phyloP scores from a whole-genome alignment of 2,888 invertebrate genomes.

The Nycteola revayana region DNA sequence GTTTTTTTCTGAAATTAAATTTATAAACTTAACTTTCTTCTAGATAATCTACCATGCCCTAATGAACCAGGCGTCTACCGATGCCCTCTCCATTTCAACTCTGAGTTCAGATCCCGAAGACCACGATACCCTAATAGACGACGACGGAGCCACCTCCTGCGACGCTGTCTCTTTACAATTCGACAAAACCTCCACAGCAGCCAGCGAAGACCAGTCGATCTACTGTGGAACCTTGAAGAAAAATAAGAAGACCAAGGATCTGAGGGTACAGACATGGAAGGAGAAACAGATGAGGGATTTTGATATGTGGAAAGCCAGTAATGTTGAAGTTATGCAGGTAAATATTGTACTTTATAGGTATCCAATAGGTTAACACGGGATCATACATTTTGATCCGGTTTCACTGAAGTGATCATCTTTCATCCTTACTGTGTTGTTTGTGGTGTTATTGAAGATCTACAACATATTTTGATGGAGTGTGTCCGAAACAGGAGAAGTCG shows the following conservation, averaged over 20 bases:
- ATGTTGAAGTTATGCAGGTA: slow-evolving; percentile 69
- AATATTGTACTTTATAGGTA: too few relatives aligned
- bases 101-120: slow-evolving; percentile 44
- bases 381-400: too few relatives aligned
- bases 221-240: slow-evolving; percentile 64
- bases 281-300: slow-evolving; percentile 53
- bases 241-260: slow-evolving; percentile 45
- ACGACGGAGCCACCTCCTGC: slow-evolving; percentile 57
- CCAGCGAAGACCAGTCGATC: slow-evolving; percentile 58
- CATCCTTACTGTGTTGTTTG: too few relatives aligned
- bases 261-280: slow-evolving; percentile 33
- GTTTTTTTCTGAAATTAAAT: too few relatives aligned
- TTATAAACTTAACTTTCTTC: too few relatives aligned
- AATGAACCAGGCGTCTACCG: slow-evolving; percentile 43
- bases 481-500: too few relatives aligned
- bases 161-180: slow-evolving; percentile 61
- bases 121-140: slow-evolving; percentile 30
- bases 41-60: slow-evolving; percentile 56
- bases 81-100: slow-evolving; percentile 51
- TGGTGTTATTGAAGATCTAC: too few relatives aligned
- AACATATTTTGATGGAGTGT: too few relatives aligned
- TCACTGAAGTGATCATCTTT: too few relatives aligned
- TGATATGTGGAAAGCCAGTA: slow-evolving; percentile 72
- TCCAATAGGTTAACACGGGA: too few relatives aligned
- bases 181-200: slow-evolving; percentile 55